A percentile compares a stretch with the other conserved stretches of the same genome.
Evolutionary conservation across 30 jellyfish, hydroid and myxozoan species (phyloP).

Genomic region (Aurelia sp.): DNA sequence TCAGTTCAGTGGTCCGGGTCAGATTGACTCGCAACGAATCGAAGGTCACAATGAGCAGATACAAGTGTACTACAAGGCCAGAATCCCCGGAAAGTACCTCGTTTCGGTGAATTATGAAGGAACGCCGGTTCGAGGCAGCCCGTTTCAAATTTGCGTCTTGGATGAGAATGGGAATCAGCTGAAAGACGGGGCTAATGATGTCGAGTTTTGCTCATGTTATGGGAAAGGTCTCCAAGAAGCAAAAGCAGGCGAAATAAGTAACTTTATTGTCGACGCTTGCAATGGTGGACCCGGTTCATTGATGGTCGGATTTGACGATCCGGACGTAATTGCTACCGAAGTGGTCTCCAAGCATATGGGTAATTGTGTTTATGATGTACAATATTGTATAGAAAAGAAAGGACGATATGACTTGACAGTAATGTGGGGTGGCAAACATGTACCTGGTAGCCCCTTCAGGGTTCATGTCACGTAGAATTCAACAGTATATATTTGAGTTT

Average conservation of each 20-base stretch:
- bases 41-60: constrained; percentile 53
- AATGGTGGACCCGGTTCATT: constrained; percentile 91
- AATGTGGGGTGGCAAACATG: constrained; percentile 85
- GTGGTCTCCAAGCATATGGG: constrained; percentile 87
- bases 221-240: constrained; percentile 74
- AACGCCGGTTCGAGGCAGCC: constrained; percentile 85
- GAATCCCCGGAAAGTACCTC: constrained; percentile 74
- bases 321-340: constrained; percentile 71
- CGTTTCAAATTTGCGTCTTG: constrained; percentile 57
- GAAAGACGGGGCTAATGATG: constrained; percentile 21
- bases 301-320: constrained; percentile 85
- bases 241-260: constrained; percentile 67
- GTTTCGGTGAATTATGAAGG: constrained; percentile 85
- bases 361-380: constrained; percentile 81
- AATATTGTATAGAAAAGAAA: constrained; percentile 55
- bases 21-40: constrained; percentile 68
- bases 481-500: not conserved
- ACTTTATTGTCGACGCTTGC: constrained; percentile 77
- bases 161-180: constrained; percentile 64
- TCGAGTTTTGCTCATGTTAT: constrained; percentile 58
- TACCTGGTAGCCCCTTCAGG: constrained; percentile 83
- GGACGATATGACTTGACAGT: constrained; percentile 72
- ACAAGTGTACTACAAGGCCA: constrained; percentile 61
- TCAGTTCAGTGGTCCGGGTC: constrained; percentile 91
- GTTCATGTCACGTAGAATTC: constrained; percentile 57